Evolutionary conservation across 2,888 invertebrate species (phyloP), one percentile per base, ranked within the genome.

Genomic region (Cinara cedri): DNA sequence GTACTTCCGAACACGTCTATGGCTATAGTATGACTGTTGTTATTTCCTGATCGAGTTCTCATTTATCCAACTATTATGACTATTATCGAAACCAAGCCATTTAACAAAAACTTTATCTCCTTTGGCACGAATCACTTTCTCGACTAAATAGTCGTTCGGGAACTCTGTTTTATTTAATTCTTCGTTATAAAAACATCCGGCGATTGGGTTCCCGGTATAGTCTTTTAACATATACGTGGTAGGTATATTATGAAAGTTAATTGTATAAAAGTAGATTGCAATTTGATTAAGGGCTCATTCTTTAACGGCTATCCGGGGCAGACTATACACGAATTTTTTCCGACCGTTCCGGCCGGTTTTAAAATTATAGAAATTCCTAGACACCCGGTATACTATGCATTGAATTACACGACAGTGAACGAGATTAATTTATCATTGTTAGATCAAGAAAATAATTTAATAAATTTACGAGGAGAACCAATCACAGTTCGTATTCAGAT

Each of bases 391-490:
- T 74, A 84, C 83, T 83, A 85, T 81, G 85, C 84, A 21, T 83
- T 85, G 34, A 84, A 76, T 34, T 46, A 42, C 10, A 26, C 51
- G 10, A 3, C 19, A 4, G 51, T 76, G 26, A 44, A 19, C 13
- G 24, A 83, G 66, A 81, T 85, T 54, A 83, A 81, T 44, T 34
- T 86, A 81, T 84, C 82, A 82, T 68, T 85, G 80, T 71, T 83
- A 6, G 85, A 85, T 83, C 84, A 84, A 82, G 82, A 84, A 81
- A 83, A 83, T 55, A 80, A 83, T 46, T 65, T 84, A 24, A 81
- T 85, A 19, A 85, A 85, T 84, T 85, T 84, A 81, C 81, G 83
- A 80, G 83, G 83, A 65, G 84, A 84, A 84, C 82, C 82, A 72
- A 83, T 84, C 81, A 83, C 83, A 26, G 80, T 84, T 21, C 70